phyloP scores from a whole-genome alignment of 2,888 invertebrate genomes.

The Nemurella pictetii region DNA sequence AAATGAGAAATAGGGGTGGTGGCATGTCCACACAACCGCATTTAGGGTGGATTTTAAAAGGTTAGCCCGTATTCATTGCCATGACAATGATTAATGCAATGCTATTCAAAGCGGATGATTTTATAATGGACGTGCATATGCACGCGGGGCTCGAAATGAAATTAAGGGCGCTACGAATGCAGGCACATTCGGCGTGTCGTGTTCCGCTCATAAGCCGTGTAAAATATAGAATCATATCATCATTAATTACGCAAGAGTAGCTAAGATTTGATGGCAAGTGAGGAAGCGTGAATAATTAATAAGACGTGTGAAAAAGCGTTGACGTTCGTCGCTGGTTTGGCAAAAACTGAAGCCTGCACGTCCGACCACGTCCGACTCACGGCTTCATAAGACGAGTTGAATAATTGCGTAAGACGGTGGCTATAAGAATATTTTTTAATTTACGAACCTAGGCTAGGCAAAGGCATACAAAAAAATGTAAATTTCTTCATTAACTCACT shows the following conservation, averaged over 20 bases:
- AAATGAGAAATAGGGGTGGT: neutral
- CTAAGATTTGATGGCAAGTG: neutral
- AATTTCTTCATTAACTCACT: neutral
- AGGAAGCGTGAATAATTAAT: neutral
- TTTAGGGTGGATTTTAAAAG: neutral
- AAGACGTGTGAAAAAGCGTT: neutral
- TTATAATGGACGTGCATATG: neutral
- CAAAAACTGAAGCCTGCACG: neutral
- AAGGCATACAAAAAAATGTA: neutral
- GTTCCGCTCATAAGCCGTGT: neutral
- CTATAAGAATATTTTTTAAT: neutral
- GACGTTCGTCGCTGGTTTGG: neutral
- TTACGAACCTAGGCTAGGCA: too few relatives aligned
- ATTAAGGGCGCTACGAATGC: neutral
- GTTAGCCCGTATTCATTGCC: neutral
- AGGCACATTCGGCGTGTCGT: neutral
- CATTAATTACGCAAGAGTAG: neutral
- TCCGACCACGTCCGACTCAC: too few relatives aligned
- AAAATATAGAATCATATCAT: neutral
- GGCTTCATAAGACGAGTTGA: neutral
- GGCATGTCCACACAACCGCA: neutral
- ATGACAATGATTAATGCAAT: neutral
- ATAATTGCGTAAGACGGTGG: neutral
- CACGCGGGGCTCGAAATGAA: neutral
- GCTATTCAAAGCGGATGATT: neutral